Evolutionary conservation across 2,888 invertebrate species (phyloP).

Genomic region (Panzeria rudis): DNA sequence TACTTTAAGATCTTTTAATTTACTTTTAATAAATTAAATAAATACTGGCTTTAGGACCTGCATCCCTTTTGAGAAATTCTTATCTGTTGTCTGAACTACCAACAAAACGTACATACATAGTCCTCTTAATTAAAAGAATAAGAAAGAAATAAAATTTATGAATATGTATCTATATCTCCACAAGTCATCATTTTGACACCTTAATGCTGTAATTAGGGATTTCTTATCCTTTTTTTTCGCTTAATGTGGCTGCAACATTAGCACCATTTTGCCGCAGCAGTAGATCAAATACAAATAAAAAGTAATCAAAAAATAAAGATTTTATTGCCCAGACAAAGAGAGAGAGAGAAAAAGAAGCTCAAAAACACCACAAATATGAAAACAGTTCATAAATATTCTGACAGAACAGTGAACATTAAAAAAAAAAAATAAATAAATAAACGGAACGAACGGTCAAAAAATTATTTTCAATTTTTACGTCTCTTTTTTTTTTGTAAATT

Average conservation of each 20-base stretch:
- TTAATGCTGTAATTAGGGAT: constrained; percentile 82
- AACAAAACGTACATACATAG: neutral
- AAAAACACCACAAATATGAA: constrained; percentile 79
- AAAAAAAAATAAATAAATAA: constrained; percentile 10
- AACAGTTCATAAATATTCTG: constrained; percentile 73
- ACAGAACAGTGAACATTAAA: neutral
- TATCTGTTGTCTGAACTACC: too few relatives aligned
- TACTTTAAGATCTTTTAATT: too few relatives aligned
- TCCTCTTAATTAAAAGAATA: neutral
- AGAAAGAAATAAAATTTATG: constrained; percentile 24
- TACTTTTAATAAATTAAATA: too few relatives aligned
- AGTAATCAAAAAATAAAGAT: constrained; percentile 48
- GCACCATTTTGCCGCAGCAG: constrained; percentile 53
- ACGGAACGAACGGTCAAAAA: constrained; percentile 32
- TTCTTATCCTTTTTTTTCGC: constrained; percentile 45
- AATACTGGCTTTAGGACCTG: too few relatives aligned
- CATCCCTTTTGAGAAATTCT: too few relatives aligned
- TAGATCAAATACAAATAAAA: constrained; percentile 58
- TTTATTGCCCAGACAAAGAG: constrained; percentile 41
- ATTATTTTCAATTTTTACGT: constrained; percentile 12
- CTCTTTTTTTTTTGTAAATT: constrained; percentile 2
- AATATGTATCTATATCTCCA: constrained; percentile 45
- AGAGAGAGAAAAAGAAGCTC: constrained; percentile 3
- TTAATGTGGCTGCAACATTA: constrained; percentile 70
- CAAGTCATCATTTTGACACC: constrained; percentile 81